Evolutionary conservation across 1,140 invertebrate species (phyloP), one percentile per base, ranked within the genome.

Genomic region (Harpegnathos saltator): DNA sequence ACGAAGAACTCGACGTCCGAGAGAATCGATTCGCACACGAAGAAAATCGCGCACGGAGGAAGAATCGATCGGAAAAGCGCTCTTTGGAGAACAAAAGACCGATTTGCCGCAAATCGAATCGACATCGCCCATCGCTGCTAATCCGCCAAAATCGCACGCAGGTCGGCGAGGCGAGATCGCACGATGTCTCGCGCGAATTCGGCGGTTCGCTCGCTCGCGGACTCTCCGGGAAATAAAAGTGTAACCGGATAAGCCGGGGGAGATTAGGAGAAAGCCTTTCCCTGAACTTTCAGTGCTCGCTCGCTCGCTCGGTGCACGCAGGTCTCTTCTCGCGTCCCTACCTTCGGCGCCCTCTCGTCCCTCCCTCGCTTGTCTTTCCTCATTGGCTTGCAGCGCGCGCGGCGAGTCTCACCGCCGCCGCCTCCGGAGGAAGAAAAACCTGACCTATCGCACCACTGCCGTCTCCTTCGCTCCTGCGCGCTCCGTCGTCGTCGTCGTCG

Each of bases 391-490:
- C 83, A 80, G 33, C 65, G 29, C 52, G 33, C 65, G 29, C 52
- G 65, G 75, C 65, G 65, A 22, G 33, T 80, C 75, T 71, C 38
- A 71, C 54, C 81, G 54, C 54, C 81, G 54, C 65, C 50, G 81
- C 48, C 50, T 66, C 44, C 59, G 50, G 58, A 54, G 75, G 56
- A 74, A 82, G 82, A 74, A 86, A 83, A 81, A 84, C 82, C 83
- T 86, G 85, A 86, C 85, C 83, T 86, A 86, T 85, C 85, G 62
- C 61, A 86, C 38, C 29, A 54, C 24, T 26, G 33, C 61, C 33
- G 19, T 33, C 59, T 62, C 59, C 4, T 17, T 61, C 22, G 14
- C 24, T 68, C 38, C 9, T 15, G 15, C 65, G 17, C 38, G 14
- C n/a, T n/a, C n/a, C n/a, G n/a, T n/a, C n/a, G n/a, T n/a, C n/a